Percentiles rank a stretch among this genome's conserved stretches.
These are phyloP conservation scores for Premnoplex brunnescens DNA, from an alignment of 2,797 vertebrate species.

Conservation along the genomic window DNA sequence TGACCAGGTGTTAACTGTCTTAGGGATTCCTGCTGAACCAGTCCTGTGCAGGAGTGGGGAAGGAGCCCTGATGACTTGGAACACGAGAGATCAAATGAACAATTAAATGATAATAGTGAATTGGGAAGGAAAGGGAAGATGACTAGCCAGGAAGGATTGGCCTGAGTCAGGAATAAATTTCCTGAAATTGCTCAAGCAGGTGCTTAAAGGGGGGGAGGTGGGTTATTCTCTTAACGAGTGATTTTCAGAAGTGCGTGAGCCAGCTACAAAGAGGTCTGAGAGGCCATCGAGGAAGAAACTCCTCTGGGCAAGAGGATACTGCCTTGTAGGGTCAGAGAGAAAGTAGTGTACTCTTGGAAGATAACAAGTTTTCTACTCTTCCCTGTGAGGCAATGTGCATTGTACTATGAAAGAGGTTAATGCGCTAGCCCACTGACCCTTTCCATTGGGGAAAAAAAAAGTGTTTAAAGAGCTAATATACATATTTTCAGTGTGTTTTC, in stretches of 20 bases:
- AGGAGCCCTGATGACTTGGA: not conserved
- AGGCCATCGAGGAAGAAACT: not conserved
- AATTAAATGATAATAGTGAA: conserved; percentile 55
- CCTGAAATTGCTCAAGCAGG: conserved; percentile 52
- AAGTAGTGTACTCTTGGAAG: not conserved
- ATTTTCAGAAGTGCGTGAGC: not conserved
- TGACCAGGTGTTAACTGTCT: not conserved
- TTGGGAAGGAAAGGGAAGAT: conserved; percentile 59
- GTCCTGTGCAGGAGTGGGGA: not conserved
- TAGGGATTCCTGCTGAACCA: conserved; percentile 15
- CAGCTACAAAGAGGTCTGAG: not conserved
- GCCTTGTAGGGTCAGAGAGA: not conserved
- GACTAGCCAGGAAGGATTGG: conserved; percentile 66
- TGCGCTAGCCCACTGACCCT: not conserved
- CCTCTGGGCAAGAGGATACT: not conserved
- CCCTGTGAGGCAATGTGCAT: not conserved
- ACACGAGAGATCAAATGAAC: conserved; percentile 10
- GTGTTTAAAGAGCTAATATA: not conserved
- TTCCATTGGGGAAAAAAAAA: not conserved
- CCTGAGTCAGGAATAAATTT: conserved; percentile 34
- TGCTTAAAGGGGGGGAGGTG: not conserved
- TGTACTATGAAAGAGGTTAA: not conserved
- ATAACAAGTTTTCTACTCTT: not conserved
- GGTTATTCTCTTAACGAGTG: not conserved
- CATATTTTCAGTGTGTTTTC: not conserved